These are phyloP conservation scores for Peromyscus eremicus DNA, from an alignment of 2,797 vertebrate species.

Conservation along the genomic window DNA sequence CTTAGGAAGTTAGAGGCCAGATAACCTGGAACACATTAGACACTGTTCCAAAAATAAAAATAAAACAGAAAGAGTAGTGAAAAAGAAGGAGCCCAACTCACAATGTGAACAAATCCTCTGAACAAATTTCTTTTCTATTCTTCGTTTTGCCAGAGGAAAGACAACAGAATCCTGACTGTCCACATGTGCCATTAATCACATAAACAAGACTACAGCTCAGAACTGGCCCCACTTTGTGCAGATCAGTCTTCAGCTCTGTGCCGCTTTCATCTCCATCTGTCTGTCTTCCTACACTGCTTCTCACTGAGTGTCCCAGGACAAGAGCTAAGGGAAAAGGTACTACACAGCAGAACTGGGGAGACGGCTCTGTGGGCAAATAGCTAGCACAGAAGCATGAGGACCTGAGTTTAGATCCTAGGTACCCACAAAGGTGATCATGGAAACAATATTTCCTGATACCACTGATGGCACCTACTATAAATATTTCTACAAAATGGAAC, in stretches of 20 bases:
- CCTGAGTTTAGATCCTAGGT: not conserved
- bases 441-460: not conserved
- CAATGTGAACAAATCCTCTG: not conserved
- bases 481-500: not conserved
- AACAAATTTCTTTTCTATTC: constrained; percentile 26
- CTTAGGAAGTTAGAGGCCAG: not conserved
- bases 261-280: constrained; percentile 18
- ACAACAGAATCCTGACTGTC: not conserved
- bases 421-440: not conserved
- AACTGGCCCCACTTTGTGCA: not conserved
- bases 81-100: not conserved
- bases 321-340: not conserved
- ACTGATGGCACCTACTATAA: not conserved
- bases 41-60: not conserved
- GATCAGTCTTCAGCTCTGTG: constrained; percentile 19
- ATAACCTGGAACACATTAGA: not conserved
- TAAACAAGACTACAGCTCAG: not conserved
- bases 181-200: not conserved
- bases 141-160: not conserved
- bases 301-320: not conserved
- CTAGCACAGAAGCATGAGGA: no score
- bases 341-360: not conserved
- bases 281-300: not conserved
- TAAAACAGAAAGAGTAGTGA: not conserved
- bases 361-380: not conserved